Base-by-base conservation (phyloP, 1,140 invertebrate genomes). In the Holcopasites calliopsidis region DNA sequence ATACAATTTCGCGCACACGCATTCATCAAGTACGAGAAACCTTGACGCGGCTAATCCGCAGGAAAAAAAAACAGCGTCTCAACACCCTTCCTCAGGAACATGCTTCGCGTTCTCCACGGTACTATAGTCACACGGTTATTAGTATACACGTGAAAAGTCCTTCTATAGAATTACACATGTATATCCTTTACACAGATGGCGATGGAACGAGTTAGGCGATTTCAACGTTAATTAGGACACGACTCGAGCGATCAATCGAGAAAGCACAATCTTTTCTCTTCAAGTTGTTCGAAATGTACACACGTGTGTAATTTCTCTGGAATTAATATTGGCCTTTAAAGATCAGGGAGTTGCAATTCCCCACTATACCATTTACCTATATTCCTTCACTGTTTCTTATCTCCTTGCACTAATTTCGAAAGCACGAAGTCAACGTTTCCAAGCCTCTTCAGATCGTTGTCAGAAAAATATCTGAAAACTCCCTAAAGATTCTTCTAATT, bases 181-280 rank as follows among this genome's bases (percentile, higher is more conserved):
- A 21, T 40, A 64, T n/a, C 21, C 3, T 66, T 78, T 58, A 47
- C 10, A 42, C 49, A 42, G 21, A 23, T 70, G 35, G 28, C n/a
- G 50, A 61, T 61, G 44, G 44, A 74, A 58, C 52, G 40, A 75
- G 44, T 83, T 83, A 82, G 81, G 65, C 81, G 79, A 60, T 78
- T 66, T 83, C 55, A 71, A 82, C 55, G 65, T 54, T 50, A 47
- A 75, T 82, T 82, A 44, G 50, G 77, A 65, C 70, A 49, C 65
- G 52, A 74, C n/a, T 57, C 50, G 60, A 55, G 42, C 58, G 58
- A 74, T 77, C 70, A 33, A 50, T 40, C 52, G 33, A 40, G 35
- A 40, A 42, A 73, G 40, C 69, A 58, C 40, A 26, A 42, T 64
- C n/a, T 47, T 26, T 40, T n/a, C 16, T 26, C 8, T 26, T n/a